Evolutionary conservation across 2,113 vertebrate genomes (phyloP).

Genomic region (Sapajus apella): DNA sequence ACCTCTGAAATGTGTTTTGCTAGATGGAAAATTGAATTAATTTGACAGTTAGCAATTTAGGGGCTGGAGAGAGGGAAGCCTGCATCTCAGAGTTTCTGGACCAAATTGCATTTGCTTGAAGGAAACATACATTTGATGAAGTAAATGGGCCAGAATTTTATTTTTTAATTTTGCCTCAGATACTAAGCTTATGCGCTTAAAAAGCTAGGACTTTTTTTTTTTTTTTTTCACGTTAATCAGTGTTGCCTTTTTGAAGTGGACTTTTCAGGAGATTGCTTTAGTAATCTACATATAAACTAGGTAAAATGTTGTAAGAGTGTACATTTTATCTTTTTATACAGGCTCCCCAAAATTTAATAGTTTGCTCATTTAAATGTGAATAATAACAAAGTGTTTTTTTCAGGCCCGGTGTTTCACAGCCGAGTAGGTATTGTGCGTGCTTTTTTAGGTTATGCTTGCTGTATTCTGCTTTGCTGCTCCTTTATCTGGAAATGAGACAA

Average conservation of each 20-base stretch:
- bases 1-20: constrained; percentile 53
- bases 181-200: constrained; percentile 46
- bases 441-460: constrained; percentile 66
- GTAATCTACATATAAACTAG: constrained; percentile 73
- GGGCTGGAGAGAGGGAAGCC: neutral
- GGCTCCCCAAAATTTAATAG: constrained; percentile 61
- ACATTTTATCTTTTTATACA: constrained; percentile 68
- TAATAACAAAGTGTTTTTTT: constrained; percentile 57
- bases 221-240: constrained; percentile 62
- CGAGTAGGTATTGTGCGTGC: constrained; percentile 58
- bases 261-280: constrained; percentile 61
- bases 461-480: constrained; percentile 26
- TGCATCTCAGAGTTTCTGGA: constrained; percentile 36
- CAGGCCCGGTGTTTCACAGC: constrained; percentile 38
- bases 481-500: constrained; percentile 82
- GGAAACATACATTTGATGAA: constrained; percentile 49
- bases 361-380: constrained; percentile 73
- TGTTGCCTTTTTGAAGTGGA: constrained; percentile 62
- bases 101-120: constrained; percentile 54
- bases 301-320: constrained; percentile 63
- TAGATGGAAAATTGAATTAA: constrained; percentile 58
- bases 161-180: constrained; percentile 62
- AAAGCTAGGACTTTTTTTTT: constrained; percentile 52
- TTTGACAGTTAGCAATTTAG: constrained; percentile 40
- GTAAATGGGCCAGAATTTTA: constrained; percentile 23